Evolutionary conservation across 1,140 invertebrate species (phyloP), one percentile per base, ranked within the genome.

Genomic region (Drepana arcuata): DNA sequence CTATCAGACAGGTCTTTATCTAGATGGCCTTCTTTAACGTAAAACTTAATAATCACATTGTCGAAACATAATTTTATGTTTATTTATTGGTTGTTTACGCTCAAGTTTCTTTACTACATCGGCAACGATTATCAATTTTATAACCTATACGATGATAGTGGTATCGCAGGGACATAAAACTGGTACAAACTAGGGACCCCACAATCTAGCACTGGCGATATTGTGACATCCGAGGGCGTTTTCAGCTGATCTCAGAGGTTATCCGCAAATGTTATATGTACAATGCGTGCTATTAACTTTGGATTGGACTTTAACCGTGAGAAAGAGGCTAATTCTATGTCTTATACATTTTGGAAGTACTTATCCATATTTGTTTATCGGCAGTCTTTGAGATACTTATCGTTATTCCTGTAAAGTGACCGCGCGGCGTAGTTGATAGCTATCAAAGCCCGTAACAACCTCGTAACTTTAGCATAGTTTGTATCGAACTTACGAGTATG

Each of bases 141-240:
- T 66, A 72, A 70, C 32, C 59, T 67, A 53, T 42, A n/a, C 55
- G 70, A 67, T 74, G n/a, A 77, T 36, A 34, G 47, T 43, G 45
- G 58, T 77, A 77, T 80, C 74, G 34, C 16, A 14, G 37, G 32
- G 45, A 52, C 72, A 75, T 80, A 77, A 80, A 77, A 69, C 51
- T 66, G 51, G 42, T 64, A 71, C 58, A 71, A 70, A 77, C 34
- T 40, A 48, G 48, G 36, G 50, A 50, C 46, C 46, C 37, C 30
- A 38, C 47, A 46, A 48, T 49, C 46, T 37, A 24, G 30, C 45
- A 44, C 48, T 41, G 49, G 39, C 37, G 42, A 58, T 53, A 58
- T 38, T 21, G 42, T 42, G 47, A 50, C 48, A 51, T 41, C 43
- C 40, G 39, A 41, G 29, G 41, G 30, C 32, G 34, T 50, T 47